A percentile compares a stretch with the other conserved stretches of the same genome.
These are phyloP conservation scores for Lagopus muta DNA, from an alignment of 2,113 vertebrate species.

Conservation along the genomic window DNA sequence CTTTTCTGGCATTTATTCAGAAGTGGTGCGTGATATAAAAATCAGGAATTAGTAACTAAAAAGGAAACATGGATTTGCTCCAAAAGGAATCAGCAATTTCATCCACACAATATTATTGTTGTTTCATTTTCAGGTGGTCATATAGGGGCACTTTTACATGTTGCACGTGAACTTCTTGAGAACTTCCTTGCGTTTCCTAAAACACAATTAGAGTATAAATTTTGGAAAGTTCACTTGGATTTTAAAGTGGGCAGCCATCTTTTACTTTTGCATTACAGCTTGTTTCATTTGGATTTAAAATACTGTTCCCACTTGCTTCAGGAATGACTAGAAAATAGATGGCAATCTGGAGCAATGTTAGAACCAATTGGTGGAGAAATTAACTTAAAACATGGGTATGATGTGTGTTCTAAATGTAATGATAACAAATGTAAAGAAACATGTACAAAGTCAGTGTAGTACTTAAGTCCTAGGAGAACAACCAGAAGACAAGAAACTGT, in stretches of 20 bases:
- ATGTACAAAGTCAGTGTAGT: not conserved
- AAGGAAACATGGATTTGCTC: conserved; percentile 45
- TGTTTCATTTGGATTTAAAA: not conserved
- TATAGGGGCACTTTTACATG: not conserved
- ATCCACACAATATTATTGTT: conserved; percentile 20
- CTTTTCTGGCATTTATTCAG: conserved; percentile 48
- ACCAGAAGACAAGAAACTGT: not conserved
- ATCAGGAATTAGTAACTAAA: conserved; percentile 43
- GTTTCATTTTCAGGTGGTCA: not conserved
- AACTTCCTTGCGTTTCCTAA: not conserved
- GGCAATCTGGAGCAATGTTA: not conserved
- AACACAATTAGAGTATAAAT: not conserved
- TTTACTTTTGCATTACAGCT: not conserved
- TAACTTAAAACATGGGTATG: not conserved
- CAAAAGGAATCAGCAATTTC: conserved; percentile 30
- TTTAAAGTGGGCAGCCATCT: not conserved
- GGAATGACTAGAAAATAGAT: not conserved
- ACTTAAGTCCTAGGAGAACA: not conserved
- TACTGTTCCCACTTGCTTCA: not conserved
- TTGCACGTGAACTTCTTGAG: not conserved
- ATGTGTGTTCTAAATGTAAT: not conserved
- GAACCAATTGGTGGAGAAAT: not conserved
- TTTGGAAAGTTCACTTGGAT: not conserved
- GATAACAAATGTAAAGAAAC: not conserved
- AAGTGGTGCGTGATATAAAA: conserved; percentile 46